Percentiles rank a stretch among this genome's conserved stretches.
These are phyloP conservation scores for Drosophila flavopinicola DNA, from an alignment of 2,888 invertebrate genomes.

Conservation along the genomic window DNA sequence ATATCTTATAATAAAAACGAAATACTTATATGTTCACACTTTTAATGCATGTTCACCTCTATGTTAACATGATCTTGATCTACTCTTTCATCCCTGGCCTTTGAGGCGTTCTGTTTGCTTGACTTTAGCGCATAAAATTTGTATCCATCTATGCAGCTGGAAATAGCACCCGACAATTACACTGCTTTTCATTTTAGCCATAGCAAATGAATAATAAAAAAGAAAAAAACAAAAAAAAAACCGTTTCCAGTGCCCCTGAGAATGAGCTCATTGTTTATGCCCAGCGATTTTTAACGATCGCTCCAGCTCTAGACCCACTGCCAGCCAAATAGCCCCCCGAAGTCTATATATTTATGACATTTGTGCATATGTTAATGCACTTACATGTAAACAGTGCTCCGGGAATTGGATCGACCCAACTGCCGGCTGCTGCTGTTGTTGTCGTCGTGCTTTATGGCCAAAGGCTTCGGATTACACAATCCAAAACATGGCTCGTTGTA, in stretches of 20 bases:
- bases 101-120: constrained; percentile 31
- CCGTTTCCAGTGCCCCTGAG: constrained; percentile 19
- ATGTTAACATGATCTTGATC: constrained; percentile 77
- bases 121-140: constrained; percentile 44
- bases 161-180: constrained; percentile 52
- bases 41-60: no score
- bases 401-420: constrained; percentile 13
- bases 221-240: no score
- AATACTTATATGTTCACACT: no score
- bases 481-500: constrained; percentile 24
- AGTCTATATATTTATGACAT: constrained; percentile 32
- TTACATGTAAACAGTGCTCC: constrained; percentile 5
- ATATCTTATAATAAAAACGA: no score
- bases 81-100: constrained; percentile 68
- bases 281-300: constrained; percentile 58
- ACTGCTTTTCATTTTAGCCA: constrained; percentile 41
- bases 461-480: constrained; percentile 68
- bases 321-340: background rate
- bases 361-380: constrained; percentile 10
- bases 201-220: constrained; percentile 30
- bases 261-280: constrained; percentile 60
- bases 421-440: constrained; percentile 21
- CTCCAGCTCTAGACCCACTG: constrained; percentile 12
- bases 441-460: constrained; percentile 53
- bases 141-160: constrained; percentile 12